Conservation (phyloP, 2,797 vertebrate genomes). For the Lithobates sylvaticus region DNA sequence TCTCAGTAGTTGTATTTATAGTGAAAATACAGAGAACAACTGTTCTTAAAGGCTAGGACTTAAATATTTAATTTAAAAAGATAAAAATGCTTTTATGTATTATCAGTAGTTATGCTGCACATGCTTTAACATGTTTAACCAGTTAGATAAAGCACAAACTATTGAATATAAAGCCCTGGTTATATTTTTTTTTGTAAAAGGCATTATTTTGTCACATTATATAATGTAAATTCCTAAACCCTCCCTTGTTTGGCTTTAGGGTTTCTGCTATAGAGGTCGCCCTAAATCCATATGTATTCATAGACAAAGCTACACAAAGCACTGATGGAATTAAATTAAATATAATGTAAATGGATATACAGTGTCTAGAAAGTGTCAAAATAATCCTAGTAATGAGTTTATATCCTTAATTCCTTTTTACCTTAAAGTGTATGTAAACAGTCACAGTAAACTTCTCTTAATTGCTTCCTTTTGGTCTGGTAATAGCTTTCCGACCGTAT, state of each 20-base stretch:
- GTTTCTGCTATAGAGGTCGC: not conserved
- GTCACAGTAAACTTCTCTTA: too few relatives aligned
- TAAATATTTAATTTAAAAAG: not conserved
- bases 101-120: not conserved
- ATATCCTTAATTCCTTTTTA: too few relatives aligned
- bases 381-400: too few relatives aligned
- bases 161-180: not conserved
- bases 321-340: too few relatives aligned
- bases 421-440: too few relatives aligned
- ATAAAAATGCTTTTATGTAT: not conserved
- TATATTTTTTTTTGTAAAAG: not conserved
- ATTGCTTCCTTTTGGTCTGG: too few relatives aligned
- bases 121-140: not conserved
- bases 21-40: not conserved
- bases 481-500: too few relatives aligned
- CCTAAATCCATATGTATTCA: too few relatives aligned
- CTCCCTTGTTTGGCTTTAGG: not conserved
- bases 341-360: too few relatives aligned
- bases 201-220: not conserved
- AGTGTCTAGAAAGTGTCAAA: too few relatives aligned
- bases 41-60: not conserved
- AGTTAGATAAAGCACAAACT: not conserved
- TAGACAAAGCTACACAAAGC: too few relatives aligned
- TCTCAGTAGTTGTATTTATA: slow-evolving; percentile 8
- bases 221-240: not conserved